Base-by-base conservation (phyloP, 2,113 vertebrate genomes). In the Oplegnathus fasciatus region DNA sequence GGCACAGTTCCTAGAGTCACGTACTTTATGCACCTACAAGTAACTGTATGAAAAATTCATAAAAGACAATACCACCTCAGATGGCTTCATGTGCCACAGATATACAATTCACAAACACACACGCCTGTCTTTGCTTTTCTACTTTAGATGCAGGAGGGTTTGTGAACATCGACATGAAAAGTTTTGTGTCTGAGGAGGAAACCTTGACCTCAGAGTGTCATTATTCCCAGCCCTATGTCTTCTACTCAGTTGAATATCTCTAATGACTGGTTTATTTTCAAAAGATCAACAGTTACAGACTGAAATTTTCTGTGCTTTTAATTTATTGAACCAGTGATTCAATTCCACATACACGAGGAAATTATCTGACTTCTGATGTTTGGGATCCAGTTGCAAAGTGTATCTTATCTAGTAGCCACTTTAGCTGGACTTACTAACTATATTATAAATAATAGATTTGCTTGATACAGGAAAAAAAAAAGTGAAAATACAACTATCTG, bases 31-130 rank as follows among this genome's bases (percentile, higher is more conserved):
- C 46, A 55, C 50, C 17, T n/a, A 46, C 17, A 64, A 37, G 46
- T n/a, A 26, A 13, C 68, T 40, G 42, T 10, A 78, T 81, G 42
- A 84, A 89, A 78, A 54, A 86, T 65, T 70, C 50, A 71, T 78
- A 17, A 62, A 60, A 32, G 44, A 20, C 44, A 42, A 5, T 17
- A 2, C 24, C 15, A 24, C 37, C 26, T 44, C 32, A 68, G 52
- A n/a, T 20, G 32, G 62, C 32, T 66, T 40, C 8, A 28, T 24
- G n/a, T 42, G 17, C 54, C 42, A 54, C 13, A 72, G n/a, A 46
- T 67, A 6, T 18, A 28, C 10, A 32, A 30, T 32, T 13, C 26
- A 68, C 37, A 34, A 24, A 20, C 20, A 61, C 32, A 34, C 48
- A 44, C 40, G 1, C 22, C 9, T 37, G 20, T 44, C 30, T 65